Base-by-base conservation (phyloP, 35 echinoderm and acorn worm genomes). In the Acanthaster planci region DNA sequence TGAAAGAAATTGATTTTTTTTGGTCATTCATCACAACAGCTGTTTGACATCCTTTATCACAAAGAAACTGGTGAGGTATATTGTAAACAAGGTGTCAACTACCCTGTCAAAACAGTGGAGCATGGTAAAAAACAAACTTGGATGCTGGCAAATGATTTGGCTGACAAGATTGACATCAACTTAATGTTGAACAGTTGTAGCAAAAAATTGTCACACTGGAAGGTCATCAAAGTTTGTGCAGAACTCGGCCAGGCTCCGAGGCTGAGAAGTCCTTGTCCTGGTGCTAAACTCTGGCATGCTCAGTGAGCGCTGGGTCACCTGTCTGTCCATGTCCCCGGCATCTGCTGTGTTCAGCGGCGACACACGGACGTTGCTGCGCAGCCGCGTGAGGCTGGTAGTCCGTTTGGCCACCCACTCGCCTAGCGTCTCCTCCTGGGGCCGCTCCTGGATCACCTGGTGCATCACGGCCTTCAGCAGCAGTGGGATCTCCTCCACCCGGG, bases 161-260 rank as follows among this genome's bases (percentile, higher is more conserved):
- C 42, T 47, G 42, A 47, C 42, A 47, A 6, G 42, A n/a, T 12
- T 4, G 42, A 12, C 12, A 47, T 47, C 42, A 47, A 47, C n/a
- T n/a, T n/a, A n/a, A 47, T 47, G 42, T 47, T 4, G 42, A 6
- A 12, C 12, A 4, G 42, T 6, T 47, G 42, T 47, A 47, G 42
- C 42, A 47, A 47, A 47, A 47, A 72, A 36, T 5, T 0, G 64
- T 72, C 89, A 92, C 39, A 92, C 93, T 76, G 93, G 93, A 44
- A 97, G 80, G 92, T 92, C 90, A 26, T 97, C 93, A 17, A 87
- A 77, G 38, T 92, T 89, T 38, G 93, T 90, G 92, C 93, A 97
- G 86, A 92, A 97, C 85, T 97, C 93, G 38, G 93, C 90, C 50
- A 97, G 77, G 38, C 80, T 85, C 52, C 90, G 92, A 17, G 79